A percentile compares a stretch with the other conserved stretches of the same genome.
Evolutionary conservation across 2,888 invertebrate genomes (phyloP).

Genomic region (Keiferia lycopersicella): DNA sequence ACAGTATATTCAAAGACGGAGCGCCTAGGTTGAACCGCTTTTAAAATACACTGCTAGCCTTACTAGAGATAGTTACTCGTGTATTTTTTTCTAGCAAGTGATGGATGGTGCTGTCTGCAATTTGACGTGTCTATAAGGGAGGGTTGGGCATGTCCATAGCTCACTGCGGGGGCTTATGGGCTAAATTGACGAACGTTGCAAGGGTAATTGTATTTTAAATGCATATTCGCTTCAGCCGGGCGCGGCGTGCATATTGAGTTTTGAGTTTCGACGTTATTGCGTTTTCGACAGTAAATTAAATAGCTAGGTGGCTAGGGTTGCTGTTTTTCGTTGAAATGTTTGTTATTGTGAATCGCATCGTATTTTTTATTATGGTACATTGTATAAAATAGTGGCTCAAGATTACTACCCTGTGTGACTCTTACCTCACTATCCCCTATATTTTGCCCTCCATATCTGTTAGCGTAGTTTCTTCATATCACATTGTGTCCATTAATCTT

Average conservation of each 20-base stretch:
- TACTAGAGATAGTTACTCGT: neutral
- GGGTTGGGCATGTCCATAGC: slow-evolving; percentile 36
- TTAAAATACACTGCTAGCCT: neutral
- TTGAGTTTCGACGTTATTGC: neutral
- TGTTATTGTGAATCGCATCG: no score
- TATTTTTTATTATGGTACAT: neutral
- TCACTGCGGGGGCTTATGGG: slow-evolving; percentile 40
- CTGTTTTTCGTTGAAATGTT: neutral
- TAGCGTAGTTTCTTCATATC: neutral
- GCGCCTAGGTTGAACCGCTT: no score
- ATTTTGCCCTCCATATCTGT: neutral
- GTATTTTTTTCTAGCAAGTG: neutral
- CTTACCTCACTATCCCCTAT: neutral
- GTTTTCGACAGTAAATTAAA: neutral
- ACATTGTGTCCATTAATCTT: neutral
- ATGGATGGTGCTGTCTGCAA: slow-evolving; percentile 1
- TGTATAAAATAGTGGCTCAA: neutral
- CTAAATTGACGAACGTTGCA: slow-evolving; percentile 35
- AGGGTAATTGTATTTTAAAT: slow-evolving; percentile 42
- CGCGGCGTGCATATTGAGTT: neutral
- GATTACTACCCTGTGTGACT: neutral
- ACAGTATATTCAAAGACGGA: neutral
- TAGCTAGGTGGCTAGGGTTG: neutral
- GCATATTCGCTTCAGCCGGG: slow-evolving; percentile 23
- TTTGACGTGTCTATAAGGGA: slow-evolving; percentile 22